Base-by-base conservation (phyloP, 1,140 invertebrate species). In the Lutraria rhynchaena region DNA sequence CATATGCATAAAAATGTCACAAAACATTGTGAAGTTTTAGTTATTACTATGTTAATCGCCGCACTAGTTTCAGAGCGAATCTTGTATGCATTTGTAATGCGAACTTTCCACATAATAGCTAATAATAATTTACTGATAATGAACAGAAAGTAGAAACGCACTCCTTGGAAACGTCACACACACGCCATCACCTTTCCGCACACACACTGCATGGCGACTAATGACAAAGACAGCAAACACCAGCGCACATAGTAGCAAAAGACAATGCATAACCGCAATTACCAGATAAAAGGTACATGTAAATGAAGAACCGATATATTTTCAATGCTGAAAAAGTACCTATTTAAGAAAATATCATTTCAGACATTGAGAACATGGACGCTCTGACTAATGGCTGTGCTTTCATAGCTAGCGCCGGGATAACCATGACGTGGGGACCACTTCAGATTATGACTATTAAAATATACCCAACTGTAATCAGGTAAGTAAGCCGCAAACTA, bases 401-500 rank as follows among this genome's bases (percentile, higher is more conserved):
- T 17, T 29, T 74, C 2, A 33, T 58, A 15, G 70, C 70, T 27
- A 58, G 55, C 29, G 55, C 41, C 11, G 70, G 51, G 1, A 53
- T 74, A 1, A 53, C 35, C 19, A 58, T 27, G 7, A 37, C 70
- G 5, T 74, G 70, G 70, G 70, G 70, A 22, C 70, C 70, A 11
- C 33, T 74, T 9, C 70, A 74, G 55, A 74, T 55, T 0, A 74
- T 74, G 31, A 53, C 70, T 13, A 58, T 58, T 53, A 55, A 74
- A 44, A 35, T 74, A 13, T 74, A 74, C 27, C 70, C 70, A 19
- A 74, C 70, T 2, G 70, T 74, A 19, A 22, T 74, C 33, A 74
- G 70, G 70, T 74, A 71, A 11, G 17, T 22, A 19, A 9, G 55
- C 11, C 19, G 55, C 27, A n/a, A n/a, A n/a, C n/a, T n/a, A n/a